These are phyloP conservation scores for Calliphora vicina DNA, from an alignment of 1,140 invertebrate species.

Conservation along the genomic window DNA sequence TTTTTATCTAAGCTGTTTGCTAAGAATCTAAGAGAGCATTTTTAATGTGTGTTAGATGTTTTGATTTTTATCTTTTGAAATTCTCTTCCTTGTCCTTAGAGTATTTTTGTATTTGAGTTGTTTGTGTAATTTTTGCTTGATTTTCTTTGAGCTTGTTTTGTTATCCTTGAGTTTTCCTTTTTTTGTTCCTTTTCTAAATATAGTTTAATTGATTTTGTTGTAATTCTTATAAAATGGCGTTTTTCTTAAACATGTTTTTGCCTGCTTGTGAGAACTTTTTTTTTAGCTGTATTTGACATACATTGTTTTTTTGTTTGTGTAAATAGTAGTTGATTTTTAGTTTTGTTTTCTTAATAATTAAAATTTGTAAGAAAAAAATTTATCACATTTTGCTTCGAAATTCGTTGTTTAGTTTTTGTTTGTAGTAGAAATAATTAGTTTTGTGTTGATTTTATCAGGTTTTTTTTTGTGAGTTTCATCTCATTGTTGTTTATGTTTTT, in stretches of 20 bases:
- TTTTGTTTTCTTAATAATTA: not conserved
- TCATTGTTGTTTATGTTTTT: constrained; percentile 10
- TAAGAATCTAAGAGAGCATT: not conserved
- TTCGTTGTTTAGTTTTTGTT: not conserved
- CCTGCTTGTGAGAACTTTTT: not conserved
- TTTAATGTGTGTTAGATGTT: not conserved
- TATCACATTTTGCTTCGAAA: constrained; percentile 5
- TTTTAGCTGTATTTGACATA: constrained; percentile 25
- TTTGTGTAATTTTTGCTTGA: not conserved
- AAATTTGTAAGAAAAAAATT: not conserved
- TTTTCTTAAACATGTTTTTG: constrained; percentile 11
- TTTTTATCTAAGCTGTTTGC: too few species aligned
- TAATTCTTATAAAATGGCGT: constrained; percentile 25
- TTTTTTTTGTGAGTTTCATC: constrained; percentile 6
- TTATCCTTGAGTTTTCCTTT: not conserved
- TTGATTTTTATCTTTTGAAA: not conserved
- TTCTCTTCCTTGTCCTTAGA: not conserved
- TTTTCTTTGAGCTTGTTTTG: not conserved
- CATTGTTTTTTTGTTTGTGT: not conserved
- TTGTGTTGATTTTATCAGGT: not conserved
- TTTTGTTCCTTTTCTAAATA: not conserved
- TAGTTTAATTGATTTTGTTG: not conserved
- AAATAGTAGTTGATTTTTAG: too few species aligned
- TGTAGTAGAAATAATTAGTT: not conserved
- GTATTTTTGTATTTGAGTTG: not conserved